phyloP scores from a whole-genome alignment of 2,113 vertebrate species.

The Mormoops blainvillei region DNA sequence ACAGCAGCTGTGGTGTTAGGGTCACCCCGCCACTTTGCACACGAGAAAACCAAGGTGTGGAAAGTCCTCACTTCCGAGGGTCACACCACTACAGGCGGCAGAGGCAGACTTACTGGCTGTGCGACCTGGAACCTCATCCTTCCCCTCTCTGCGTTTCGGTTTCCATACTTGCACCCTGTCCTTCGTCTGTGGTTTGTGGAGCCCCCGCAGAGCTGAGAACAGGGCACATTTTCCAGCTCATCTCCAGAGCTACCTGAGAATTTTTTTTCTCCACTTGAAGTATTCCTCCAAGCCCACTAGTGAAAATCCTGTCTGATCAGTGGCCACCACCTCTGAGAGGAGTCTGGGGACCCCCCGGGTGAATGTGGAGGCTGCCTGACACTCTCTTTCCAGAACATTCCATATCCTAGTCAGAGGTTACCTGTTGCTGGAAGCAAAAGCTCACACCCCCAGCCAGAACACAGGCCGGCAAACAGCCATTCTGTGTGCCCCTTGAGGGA shows the following conservation, averaged over 20 bases:
- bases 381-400: not conserved
- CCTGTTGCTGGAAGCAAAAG: not conserved
- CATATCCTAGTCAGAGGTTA: too few relatives aligned
- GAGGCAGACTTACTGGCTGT: not conserved
- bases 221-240: not conserved
- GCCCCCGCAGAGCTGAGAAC: not conserved
- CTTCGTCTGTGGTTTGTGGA: not conserved
- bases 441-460: too few relatives aligned
- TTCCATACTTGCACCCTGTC: not conserved
- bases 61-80: not conserved
- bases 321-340: not conserved
- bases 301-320: not conserved
- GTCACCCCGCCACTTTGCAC: not conserved
- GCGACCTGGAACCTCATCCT: not conserved
- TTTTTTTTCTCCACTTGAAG: not conserved
- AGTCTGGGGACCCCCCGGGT: not conserved
- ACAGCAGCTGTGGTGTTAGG: too few relatives aligned
- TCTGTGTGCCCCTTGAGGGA: not conserved
- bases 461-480: fast-evolving
- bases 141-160: not conserved
- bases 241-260: not conserved
- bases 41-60: not conserved
- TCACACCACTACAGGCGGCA: not conserved
- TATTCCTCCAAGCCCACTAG: not conserved
- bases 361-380: not conserved